These are phyloP conservation scores for Macrochelys suwanniensis DNA, from an alignment of 2,797 vertebrate genomes.

Conservation along the genomic window DNA sequence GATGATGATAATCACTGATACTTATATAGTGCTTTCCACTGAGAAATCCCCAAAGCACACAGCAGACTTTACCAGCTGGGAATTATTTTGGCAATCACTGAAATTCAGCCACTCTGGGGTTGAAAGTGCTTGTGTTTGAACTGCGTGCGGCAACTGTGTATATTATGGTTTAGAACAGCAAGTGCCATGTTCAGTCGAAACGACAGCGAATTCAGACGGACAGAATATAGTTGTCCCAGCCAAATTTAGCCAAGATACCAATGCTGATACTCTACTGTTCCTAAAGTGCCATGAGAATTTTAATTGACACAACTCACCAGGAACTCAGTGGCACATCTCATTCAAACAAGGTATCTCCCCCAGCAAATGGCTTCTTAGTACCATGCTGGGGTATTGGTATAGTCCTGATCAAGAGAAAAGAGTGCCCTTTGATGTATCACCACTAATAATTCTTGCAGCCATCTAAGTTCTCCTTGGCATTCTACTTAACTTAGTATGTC, in stretches of 20 bases:
- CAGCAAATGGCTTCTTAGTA: neutral
- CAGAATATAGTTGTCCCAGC: neutral
- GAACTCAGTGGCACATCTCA: neutral
- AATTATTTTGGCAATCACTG: constrained; percentile 14
- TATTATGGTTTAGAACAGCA: neutral
- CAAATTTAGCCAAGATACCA: neutral
- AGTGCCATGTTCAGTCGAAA: neutral
- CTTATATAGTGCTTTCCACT: constrained; percentile 44
- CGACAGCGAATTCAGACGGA: neutral
- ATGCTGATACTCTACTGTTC: neutral
- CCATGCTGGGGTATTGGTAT: neutral
- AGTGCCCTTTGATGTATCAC: too few relatives aligned
- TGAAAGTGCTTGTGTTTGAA: accelerated
- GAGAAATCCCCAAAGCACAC: constrained; percentile 40
- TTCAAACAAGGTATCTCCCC: neutral
- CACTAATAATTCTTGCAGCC: neutral
- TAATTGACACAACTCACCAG: neutral
- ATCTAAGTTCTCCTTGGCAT: neutral
- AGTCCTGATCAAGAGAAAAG: neutral
- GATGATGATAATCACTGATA: constrained; percentile 54
- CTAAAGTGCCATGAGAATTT: neutral
- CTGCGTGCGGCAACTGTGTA: neutral
- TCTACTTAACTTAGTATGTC: neutral
- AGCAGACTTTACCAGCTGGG: constrained; percentile 15
- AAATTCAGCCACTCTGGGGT: neutral